Evolutionary conservation across 92 coral and sea anemone genomes (phyloP), one percentile per base, ranked within the genome.

Genomic region (Heteractis magnifica): DNA sequence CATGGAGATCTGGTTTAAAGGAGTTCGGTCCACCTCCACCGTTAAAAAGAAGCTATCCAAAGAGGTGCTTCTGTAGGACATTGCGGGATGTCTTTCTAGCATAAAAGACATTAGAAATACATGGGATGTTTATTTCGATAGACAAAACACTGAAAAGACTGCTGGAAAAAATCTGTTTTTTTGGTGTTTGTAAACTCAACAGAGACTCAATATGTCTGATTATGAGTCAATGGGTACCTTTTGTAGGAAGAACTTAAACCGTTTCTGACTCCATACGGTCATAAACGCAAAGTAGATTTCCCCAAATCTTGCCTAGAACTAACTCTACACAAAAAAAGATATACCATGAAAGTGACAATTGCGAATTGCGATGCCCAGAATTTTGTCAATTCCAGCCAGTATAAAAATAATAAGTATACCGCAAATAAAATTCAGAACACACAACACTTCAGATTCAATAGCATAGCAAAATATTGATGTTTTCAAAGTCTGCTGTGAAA

Each of bases 1-100:
- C 73, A 68, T 68, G 73, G 73, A 68, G 73, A 68, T 68, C 26
- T 68, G 23, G 73, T 68, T 68, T 68, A 68, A 68, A 68, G 50
- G 49, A 68, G 41, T 68, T 23, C 14, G 6, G 73, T 68, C 26
- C 44, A n/a, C 44, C 73, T n/a, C 73, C 23, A 68, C 49, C 73
- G 73, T 68, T 68, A 68, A 20, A 68, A 68, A 62, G 70, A 68
- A 68, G 73, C 49, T 10, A 41, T 68, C 49, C 73, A 26, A 68
- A 68, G 73, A 41, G 73, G 49, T 68, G 73, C 73, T 68, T 68
- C 49, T 68, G 73, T 68, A 26, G 73, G 20, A 68, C 73, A 41
- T 68, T 68, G 73, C 73, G 73, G 73, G 73, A 68, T 26, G 50
- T 68, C 73, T 68, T 68, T 68, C 49, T 21, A 68, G 73, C 20